Conservation (phyloP, 2,797 vertebrate genomes). For the Pseudotriccus pelzelni region DNA sequence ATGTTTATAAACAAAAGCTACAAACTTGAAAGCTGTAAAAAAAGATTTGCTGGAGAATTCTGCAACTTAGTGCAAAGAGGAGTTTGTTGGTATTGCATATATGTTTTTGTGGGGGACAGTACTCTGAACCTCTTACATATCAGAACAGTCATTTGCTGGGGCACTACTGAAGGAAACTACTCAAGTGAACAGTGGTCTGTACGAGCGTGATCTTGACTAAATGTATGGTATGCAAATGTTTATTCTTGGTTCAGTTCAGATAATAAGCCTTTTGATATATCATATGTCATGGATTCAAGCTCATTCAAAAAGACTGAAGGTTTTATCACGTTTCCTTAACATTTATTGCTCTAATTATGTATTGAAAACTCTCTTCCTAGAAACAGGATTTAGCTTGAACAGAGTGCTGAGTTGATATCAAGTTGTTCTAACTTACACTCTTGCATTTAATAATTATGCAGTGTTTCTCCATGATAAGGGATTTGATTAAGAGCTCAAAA, state of each 20-base stretch:
- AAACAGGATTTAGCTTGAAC: background rate
- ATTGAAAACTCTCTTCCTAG: background rate
- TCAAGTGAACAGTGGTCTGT: background rate
- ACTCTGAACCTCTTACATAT: background rate
- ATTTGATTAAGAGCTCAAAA: background rate
- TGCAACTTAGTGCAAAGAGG: background rate
- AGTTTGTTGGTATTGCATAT: background rate
- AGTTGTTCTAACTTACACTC: background rate
- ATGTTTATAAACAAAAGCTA: background rate
- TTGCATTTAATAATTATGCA: background rate
- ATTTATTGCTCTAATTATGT: background rate
- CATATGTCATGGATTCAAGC: background rate
- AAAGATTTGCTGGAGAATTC: background rate
- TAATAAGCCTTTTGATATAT: background rate
- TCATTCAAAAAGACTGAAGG: background rate
- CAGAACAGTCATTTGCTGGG: background rate
- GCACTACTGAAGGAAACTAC: background rate
- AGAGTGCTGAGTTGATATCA: background rate
- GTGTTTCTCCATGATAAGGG: background rate
- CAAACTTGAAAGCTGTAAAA: background rate
- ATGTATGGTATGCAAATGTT: background rate
- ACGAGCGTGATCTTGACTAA: background rate
- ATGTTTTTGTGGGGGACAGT: rapidly evolving
- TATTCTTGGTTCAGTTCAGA: background rate
- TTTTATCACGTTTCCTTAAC: background rate